Evolutionary conservation across 2,888 invertebrate genomes (phyloP).

Genomic region (Tachina fera): DNA sequence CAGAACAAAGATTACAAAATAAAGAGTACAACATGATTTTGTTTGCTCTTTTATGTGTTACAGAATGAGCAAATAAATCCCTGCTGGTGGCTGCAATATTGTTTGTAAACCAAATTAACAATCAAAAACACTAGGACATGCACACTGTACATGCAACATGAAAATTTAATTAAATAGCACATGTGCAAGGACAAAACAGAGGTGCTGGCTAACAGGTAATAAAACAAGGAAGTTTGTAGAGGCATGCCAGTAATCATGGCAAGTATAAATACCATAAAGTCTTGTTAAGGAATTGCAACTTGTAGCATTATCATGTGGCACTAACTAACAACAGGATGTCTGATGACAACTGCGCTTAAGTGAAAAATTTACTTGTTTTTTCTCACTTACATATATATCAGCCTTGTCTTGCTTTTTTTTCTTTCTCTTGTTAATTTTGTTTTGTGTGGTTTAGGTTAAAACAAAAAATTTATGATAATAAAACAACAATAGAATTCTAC

Average conservation of each 20-base stretch:
- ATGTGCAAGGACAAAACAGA: neutral
- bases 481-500: constrained; percentile 19
- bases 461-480: neutral
- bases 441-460: constrained; percentile 47
- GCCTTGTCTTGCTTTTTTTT: neutral
- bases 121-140: constrained; percentile 36
- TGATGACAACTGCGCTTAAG: constrained; percentile 66
- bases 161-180: constrained; percentile 47
- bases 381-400: constrained; percentile 20
- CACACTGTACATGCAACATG: constrained; percentile 2
- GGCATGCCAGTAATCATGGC: constrained; percentile 17
- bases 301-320: constrained; percentile 39
- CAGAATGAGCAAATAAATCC: constrained; percentile 33
- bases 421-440: neutral
- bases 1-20: neutral
- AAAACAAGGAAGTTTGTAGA: too few species aligned
- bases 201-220: constrained; percentile 38
- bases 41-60: constrained; percentile 9
- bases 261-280: constrained; percentile 26
- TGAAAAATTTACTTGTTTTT: constrained; percentile 40
- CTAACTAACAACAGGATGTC: constrained; percentile 64
- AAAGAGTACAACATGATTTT: constrained; percentile 2
- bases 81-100: constrained; percentile 42
- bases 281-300: constrained; percentile 17
- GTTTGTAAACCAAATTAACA: constrained; percentile 52